A percentile compares a stretch with the other conserved stretches of the same genome.
Evolutionary conservation across 2,888 invertebrate species (phyloP).

Genomic region (Heliconius aoede): DNA sequence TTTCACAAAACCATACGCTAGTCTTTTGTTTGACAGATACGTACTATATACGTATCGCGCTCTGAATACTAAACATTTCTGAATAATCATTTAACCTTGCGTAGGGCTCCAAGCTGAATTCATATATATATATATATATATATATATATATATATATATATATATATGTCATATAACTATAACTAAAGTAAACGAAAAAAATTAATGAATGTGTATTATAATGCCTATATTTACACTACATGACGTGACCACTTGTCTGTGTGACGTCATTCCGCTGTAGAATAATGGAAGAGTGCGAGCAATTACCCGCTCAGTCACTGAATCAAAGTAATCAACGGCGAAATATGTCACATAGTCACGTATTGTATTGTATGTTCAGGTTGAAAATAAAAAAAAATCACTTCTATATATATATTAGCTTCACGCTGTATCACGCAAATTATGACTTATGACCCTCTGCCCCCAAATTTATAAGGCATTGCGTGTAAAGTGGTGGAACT

Average conservation of each 20-base stretch:
- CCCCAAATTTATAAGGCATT: too few species aligned
- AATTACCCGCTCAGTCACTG: not conserved
- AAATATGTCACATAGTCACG: not conserved
- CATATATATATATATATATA: too few species aligned
- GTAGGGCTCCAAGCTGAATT: conserved; percentile 51
- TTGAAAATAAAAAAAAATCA: not conserved
- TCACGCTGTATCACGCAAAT: too few species aligned
- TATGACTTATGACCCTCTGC: too few species aligned
- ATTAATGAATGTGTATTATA: not conserved
- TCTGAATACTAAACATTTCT: conserved; percentile 53
- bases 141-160: too few species aligned
- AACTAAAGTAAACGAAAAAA: not conserved
- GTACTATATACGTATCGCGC: conserved; percentile 39
- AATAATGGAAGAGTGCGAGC: conserved; percentile 11
- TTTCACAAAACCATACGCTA: conserved; percentile 18
- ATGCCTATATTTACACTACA: not conserved
- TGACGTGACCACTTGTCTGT: conserved; percentile 10
- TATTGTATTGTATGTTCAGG: not conserved
- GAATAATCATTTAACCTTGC: conserved; percentile 51
- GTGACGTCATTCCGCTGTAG: conserved; percentile 9
- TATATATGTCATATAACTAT: not conserved
- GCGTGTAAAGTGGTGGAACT: too few species aligned
- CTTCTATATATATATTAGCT: not conserved
- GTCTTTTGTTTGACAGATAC: conserved; percentile 29
- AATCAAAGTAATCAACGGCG: not conserved